These are phyloP conservation scores for Percopsis transmontana DNA, from an alignment of 2,113 vertebrate genomes.

Conservation along the genomic window DNA sequence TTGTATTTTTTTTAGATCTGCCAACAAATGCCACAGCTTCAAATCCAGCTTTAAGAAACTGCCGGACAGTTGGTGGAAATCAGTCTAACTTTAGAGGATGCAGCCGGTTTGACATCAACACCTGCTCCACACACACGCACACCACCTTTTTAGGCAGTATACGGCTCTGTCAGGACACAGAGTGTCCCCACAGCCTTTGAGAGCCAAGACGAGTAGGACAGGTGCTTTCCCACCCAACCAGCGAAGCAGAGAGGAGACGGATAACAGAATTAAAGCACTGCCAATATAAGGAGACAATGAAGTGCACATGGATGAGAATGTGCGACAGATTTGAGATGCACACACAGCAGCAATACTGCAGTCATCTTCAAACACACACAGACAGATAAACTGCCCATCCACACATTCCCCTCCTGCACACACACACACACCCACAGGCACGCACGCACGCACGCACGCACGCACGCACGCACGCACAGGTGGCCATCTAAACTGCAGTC, in stretches of 20 bases:
- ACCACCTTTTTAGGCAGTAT: constrained; percentile 38
- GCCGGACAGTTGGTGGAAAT: not conserved
- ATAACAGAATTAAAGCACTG: constrained; percentile 35
- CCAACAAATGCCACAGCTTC: not conserved
- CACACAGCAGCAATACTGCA: too few relatives aligned
- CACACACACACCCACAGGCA: too few relatives aligned
- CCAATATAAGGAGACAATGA: too few relatives aligned
- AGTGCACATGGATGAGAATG: too few relatives aligned
- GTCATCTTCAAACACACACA: not conserved
- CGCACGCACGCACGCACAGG: not conserved
- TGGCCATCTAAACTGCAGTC: too few relatives aligned
- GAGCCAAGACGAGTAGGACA: constrained; percentile 39
- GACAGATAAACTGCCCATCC: not conserved
- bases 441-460: not conserved
- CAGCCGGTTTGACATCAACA: constrained; percentile 11
- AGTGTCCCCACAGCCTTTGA: constrained; percentile 21
- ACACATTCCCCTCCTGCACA: too few relatives aligned
- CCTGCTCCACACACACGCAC: constrained; percentile 16
- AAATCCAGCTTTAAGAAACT: constrained; percentile 4
- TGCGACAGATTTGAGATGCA: too few relatives aligned
- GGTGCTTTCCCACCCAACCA: constrained; percentile 42
- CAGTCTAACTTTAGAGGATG: constrained; percentile 37
- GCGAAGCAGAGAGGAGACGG: constrained; percentile 18
- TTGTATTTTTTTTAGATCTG: not conserved
- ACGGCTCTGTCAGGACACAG: constrained; percentile 11